A percentile compares a stretch with the other conserved stretches of the same genome.
Evolutionary conservation across 2,113 vertebrate species (phyloP).

Genomic region (Lamprotornis superbus): DNA sequence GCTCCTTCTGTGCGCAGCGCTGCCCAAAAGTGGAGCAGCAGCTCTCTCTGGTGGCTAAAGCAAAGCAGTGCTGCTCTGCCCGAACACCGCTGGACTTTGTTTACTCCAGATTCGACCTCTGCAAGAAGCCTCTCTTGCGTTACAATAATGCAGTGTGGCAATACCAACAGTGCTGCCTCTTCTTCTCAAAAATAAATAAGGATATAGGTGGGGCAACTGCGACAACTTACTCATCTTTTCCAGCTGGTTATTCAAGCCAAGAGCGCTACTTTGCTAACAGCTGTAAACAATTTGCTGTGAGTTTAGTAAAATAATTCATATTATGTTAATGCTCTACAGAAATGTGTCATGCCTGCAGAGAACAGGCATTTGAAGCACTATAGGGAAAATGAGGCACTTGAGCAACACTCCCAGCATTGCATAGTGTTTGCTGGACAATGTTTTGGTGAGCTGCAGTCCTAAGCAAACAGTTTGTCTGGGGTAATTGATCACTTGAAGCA

Average conservation of each 20-base stretch:
- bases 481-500: not conserved
- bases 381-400: not conserved
- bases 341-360: not conserved
- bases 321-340: not conserved
- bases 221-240: not conserved
- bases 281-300: not conserved
- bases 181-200: not conserved
- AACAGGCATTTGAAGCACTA: not conserved
- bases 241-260: not conserved
- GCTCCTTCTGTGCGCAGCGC: fast-evolving
- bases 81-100: fast-evolving
- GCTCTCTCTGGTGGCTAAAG: conserved; percentile 63
- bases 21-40: conserved; percentile 34
- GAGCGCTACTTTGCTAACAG: not conserved
- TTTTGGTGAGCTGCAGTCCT: not conserved
- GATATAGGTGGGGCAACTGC: not conserved
- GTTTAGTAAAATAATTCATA: not conserved
- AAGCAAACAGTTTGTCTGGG: not conserved
- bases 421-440: not conserved
- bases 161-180: not conserved
- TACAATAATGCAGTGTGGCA: not conserved
- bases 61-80: not conserved
- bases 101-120: fast-evolving
- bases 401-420: not conserved
- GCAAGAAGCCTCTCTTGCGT: not conserved